Evolutionary conservation across 2,888 invertebrate species (phyloP).

Genomic region (Dynastes tityus): DNA sequence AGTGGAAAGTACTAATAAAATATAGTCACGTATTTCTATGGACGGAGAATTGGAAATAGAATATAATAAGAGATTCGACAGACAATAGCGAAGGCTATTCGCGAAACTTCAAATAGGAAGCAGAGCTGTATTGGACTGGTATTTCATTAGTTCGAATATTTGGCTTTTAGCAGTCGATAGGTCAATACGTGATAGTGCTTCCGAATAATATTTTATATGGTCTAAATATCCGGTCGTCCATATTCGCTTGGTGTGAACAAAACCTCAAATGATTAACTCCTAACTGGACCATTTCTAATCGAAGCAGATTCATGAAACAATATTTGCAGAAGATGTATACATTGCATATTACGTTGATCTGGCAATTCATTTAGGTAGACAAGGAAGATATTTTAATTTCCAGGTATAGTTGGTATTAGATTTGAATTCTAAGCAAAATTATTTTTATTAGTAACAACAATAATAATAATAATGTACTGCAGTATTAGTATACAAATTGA

Average conservation of each 20-base stretch:
- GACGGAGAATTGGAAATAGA: background rate
- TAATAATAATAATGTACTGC: too few species aligned
- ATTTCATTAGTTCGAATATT: slow-evolving; percentile 3
- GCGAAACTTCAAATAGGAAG: background rate
- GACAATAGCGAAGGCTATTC: background rate
- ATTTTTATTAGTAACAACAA: too few species aligned
- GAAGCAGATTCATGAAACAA: background rate
- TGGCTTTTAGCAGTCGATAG: background rate
- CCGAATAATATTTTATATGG: background rate
- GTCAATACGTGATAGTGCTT: slow-evolving; percentile 4
- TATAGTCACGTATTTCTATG: background rate
- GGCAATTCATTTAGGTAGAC: too few species aligned
- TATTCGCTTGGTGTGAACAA: background rate
- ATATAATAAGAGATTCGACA: too few species aligned
- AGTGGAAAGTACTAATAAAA: too few species aligned
- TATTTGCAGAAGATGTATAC: background rate
- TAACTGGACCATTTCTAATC: background rate
- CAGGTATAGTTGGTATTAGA: too few species aligned
- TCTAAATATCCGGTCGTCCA: background rate
- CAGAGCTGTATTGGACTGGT: background rate
- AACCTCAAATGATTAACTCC: background rate
- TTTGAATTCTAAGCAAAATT: too few species aligned
- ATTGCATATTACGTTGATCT: too few species aligned
- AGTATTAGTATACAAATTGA: too few species aligned
- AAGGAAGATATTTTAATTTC: too few species aligned